Evolutionary conservation across 2,113 vertebrate genomes (phyloP), one percentile per base, ranked within the genome.

Genomic region (Spermophilus dauricus): DNA sequence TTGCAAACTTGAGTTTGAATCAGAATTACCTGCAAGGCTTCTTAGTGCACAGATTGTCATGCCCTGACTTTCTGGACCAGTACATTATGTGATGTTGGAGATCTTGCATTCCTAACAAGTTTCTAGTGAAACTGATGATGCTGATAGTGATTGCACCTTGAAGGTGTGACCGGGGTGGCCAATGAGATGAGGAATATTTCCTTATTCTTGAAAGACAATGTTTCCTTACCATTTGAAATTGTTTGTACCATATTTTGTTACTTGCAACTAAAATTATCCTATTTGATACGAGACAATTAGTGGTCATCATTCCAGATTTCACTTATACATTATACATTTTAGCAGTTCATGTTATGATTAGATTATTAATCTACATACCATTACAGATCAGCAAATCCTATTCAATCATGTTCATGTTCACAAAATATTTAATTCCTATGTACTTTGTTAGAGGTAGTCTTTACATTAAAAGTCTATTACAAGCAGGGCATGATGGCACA

Each of bases 161-260:
- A 86, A 28, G 69, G 20, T 58, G 42, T 28, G 16, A 48, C 14
- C 5, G 12, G 1, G 48, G 5, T 67, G 61, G 17, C 10, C 11
- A 22, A 1, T n/a, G 10, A 85, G 4, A 17, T 37, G 56, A 63
- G n/a, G 91, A 96, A 58, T 72, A 16, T 65, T 77, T 92, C 42
- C 53, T 72, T 45, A 72, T 12, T 81, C 12, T 89, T 53, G 17
- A 65, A 65, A 89, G 11, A 51, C 5, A 75, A 26, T 4, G 17
- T 84, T 84, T 96, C 2, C 28, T 61, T 78, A 86, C 53, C 93
- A 63, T 88, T 95, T 88, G 48, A 91, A 91, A 88, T 84, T 7
- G 63, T 81, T 70, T 80, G 8, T 48, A 45, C 30, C 28, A 37
- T 83, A 13, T 14, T 78, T 20, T 72, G 8, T 76, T 96, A 80